Percentiles rank a stretch among this genome's conserved stretches.
phyloP scores from a whole-genome alignment of 1,140 invertebrate genomes.

The Drosophila pallidifrons region DNA sequence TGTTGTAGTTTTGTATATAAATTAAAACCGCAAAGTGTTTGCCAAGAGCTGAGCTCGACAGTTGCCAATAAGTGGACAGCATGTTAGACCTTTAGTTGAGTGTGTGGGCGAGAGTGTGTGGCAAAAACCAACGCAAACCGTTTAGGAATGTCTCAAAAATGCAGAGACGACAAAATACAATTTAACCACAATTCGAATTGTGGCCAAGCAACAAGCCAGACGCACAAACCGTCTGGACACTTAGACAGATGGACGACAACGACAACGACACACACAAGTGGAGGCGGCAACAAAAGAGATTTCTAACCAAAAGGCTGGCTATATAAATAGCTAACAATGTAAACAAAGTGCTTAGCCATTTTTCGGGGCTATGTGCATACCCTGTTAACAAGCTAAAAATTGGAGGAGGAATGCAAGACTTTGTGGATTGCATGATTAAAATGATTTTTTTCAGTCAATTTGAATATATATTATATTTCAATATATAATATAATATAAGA shows the following conservation, averaged over 20 bases:
- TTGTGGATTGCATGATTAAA: too few relatives aligned
- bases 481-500: neutral
- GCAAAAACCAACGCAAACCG: slow-evolving; percentile 25
- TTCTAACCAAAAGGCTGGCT: slow-evolving; percentile 18
- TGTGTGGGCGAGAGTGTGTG: neutral
- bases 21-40: slow-evolving; percentile 74
- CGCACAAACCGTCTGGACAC: neutral
- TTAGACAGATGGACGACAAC: neutral
- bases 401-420: neutral
- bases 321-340: slow-evolving; percentile 56
- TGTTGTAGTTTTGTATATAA: slow-evolving; percentile 45
- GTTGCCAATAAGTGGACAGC: slow-evolving; percentile 50
- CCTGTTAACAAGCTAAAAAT: neutral
- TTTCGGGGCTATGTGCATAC: slow-evolving; percentile 28
- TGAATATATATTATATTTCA: too few relatives aligned
- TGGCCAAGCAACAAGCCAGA: slow-evolving; percentile 44
- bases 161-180: slow-evolving; percentile 60
- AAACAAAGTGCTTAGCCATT: slow-evolving; percentile 59
- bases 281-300: slow-evolving; percentile 1
- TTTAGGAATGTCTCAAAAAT: slow-evolving; percentile 44
- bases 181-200: slow-evolving; percentile 73
- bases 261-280: neutral
- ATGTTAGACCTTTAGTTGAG: neutral
- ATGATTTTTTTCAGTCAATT: neutral
- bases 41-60: slow-evolving; percentile 49